A percentile compares a stretch with the other conserved stretches of the same genome.
phyloP scores from a whole-genome alignment of 1,140 invertebrate species.

The Megathymus violae region DNA sequence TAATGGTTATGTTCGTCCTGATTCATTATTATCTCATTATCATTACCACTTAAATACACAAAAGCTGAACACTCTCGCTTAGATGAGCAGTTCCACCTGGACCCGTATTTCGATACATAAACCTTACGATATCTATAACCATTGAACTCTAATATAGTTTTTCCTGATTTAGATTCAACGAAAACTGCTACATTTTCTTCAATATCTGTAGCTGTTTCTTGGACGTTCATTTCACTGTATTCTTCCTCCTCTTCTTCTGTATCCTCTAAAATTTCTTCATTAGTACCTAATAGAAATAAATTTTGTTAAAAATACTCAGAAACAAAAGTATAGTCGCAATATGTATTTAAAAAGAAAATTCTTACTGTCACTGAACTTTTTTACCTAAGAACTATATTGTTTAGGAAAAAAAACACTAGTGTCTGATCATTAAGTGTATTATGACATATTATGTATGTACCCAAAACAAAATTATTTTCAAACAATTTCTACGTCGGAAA shows the following conservation, averaged over 20 bases:
- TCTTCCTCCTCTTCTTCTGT: constrained; percentile 1
- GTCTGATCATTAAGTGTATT: constrained; percentile 5
- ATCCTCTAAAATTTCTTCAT: background rate
- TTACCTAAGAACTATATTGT: no score
- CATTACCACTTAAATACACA: constrained; percentile 54
- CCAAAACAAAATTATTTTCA: constrained; percentile 1
- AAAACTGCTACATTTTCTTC: constrained; percentile 47
- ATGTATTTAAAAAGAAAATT: no score
- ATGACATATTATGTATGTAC: background rate
- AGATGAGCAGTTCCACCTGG: constrained; percentile 58
- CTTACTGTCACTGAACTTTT: no score
- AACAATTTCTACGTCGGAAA: no score
- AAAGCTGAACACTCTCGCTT: constrained; percentile 55
- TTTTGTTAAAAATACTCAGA: background rate
- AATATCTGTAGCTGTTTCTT: constrained; percentile 31
- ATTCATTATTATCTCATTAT: constrained; percentile 57
- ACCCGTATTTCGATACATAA: constrained; percentile 52
- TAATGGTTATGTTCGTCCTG: constrained; percentile 28
- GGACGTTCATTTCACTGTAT: constrained; percentile 24
- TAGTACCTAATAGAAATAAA: background rate
- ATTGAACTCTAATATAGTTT: constrained; percentile 57
- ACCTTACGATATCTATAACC: constrained; percentile 58
- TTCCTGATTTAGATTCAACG: constrained; percentile 55
- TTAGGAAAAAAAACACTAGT: background rate
- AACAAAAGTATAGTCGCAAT: no score